A percentile compares a stretch with the other conserved stretches of the same genome.
phyloP scores from a whole-genome alignment of 2,888 invertebrate genomes.

The Drosophila cracens region DNA sequence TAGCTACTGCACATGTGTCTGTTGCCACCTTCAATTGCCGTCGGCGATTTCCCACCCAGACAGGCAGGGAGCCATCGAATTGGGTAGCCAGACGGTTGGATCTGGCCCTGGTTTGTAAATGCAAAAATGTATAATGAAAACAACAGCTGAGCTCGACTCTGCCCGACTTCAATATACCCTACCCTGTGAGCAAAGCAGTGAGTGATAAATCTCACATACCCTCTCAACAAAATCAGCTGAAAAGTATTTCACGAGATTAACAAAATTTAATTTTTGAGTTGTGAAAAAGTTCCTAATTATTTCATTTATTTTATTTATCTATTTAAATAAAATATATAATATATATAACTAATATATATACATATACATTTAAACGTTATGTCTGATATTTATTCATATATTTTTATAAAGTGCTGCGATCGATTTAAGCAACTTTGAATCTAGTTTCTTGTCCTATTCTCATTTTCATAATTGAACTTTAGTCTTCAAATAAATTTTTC shows the following conservation, averaged over 20 bases:
- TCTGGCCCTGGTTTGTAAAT: not conserved
- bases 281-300: not conserved
- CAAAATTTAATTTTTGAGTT: not conserved
- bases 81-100: not conserved
- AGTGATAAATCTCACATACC: not conserved
- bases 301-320: not conserved
- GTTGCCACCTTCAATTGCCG: constrained; percentile 26
- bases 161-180: not conserved
- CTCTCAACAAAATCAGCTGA: not conserved
- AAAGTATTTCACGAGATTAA: not conserved
- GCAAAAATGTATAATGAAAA: not conserved
- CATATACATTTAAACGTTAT: not conserved
- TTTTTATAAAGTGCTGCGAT: not conserved
- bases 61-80: not conserved
- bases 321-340: not conserved
- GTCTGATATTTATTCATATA: not conserved
- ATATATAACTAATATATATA: not conserved
- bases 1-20: not conserved
- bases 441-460: not conserved
- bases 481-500: not conserved
- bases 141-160: not conserved
- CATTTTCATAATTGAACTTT: not conserved
- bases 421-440: not conserved
- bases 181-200: not conserved
- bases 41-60: constrained; percentile 22